Conservation (phyloP, 2,888 invertebrate species). For the Argyresthia goedartella region DNA sequence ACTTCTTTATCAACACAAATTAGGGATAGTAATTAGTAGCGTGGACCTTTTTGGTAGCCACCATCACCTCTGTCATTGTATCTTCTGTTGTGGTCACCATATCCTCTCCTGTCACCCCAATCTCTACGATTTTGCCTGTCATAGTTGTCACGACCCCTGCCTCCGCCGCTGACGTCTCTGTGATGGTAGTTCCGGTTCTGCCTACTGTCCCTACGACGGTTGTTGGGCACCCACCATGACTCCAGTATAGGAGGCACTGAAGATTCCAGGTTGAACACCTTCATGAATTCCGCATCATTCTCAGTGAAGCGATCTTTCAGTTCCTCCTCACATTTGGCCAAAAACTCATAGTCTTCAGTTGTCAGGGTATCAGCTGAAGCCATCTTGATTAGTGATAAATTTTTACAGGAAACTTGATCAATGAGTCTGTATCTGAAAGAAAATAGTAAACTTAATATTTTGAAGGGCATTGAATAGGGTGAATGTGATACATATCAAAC, state of each 20-base stretch:
- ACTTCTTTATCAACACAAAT: slow-evolving; percentile 7
- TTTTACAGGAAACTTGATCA: slow-evolving; percentile 21
- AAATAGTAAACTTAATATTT: slow-evolving; percentile 6
- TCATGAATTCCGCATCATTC: slow-evolving; percentile 73
- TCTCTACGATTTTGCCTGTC: neutral
- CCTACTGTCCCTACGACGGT: slow-evolving; percentile 37
- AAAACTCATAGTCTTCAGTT: slow-evolving; percentile 69
- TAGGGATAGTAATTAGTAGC: slow-evolving; percentile 18
- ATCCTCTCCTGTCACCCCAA: slow-evolving; percentile 13
- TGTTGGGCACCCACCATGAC: slow-evolving; percentile 57
- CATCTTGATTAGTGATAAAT: slow-evolving; percentile 21
- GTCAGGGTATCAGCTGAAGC: slow-evolving; percentile 41
- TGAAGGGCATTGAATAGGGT: neutral
- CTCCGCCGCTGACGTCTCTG: neutral
- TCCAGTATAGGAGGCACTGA: slow-evolving; percentile 72
- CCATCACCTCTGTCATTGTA: slow-evolving; percentile 21
- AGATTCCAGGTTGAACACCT: slow-evolving; percentile 42
- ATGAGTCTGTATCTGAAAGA: slow-evolving; percentile 35
- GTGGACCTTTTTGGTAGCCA: slow-evolving; percentile 20
- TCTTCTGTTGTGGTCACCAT: slow-evolving; percentile 16
- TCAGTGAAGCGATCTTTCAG: slow-evolving; percentile 74
- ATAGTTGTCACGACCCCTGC: neutral
- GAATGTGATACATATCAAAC: no score
- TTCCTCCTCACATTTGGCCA: slow-evolving; percentile 74
- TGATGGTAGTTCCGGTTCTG: slow-evolving; percentile 26